Base-by-base conservation (phyloP, 2,113 vertebrate species). In the Macheiramphus alcinus region DNA sequence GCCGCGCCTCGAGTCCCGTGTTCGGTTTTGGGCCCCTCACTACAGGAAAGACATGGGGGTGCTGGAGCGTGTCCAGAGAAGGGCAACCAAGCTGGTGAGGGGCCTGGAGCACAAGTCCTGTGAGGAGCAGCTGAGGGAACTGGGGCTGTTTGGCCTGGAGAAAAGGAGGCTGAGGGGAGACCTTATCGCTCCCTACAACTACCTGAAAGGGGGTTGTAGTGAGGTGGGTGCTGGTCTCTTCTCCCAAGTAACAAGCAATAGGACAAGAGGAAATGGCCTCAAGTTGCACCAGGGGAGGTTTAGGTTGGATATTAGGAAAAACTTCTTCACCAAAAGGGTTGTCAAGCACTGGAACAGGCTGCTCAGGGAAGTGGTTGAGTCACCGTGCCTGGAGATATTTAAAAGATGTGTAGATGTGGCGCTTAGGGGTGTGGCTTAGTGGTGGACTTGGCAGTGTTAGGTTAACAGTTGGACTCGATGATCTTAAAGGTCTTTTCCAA, bases 121-220 rank as follows among this genome's bases (percentile, higher is more conserved):
- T 13, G 48, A 74, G 40, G 8, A 70, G 8, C 5, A 3, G 61
- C 72, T 82, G 58, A 75, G 7, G 23, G 20, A 67, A 7, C 21
- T 58, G 62, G 16, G 43, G 12, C 6, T 80, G 55, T 58, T 70
- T 16, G 53, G 48, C 12, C 19, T 75, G 50, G 26, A 48, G 40
- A 68, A 19, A 5, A 45, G 45, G 4, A 45, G 45, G 45, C 45
- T 45, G 45, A 61, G 25, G 38, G 21, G 48, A 21, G 45, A 76
- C 45, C 50, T 55, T 4, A 48, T 7, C 0, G 0, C 23, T 56
- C 40, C 32, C 32, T 36, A 32, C 59, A 65, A 5, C 25, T 36
- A 25, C 32, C 75, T 61, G 20, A 62, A 76, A 81, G 26, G 63
- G 66, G 43, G 19, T 0, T 31, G n/a, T 23, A 55, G 45, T 0